A percentile compares a stretch with the other conserved stretches of the same genome.
Evolutionary conservation across 2,888 invertebrate genomes (phyloP).

Genomic region (Eristalinus aeneus): DNA sequence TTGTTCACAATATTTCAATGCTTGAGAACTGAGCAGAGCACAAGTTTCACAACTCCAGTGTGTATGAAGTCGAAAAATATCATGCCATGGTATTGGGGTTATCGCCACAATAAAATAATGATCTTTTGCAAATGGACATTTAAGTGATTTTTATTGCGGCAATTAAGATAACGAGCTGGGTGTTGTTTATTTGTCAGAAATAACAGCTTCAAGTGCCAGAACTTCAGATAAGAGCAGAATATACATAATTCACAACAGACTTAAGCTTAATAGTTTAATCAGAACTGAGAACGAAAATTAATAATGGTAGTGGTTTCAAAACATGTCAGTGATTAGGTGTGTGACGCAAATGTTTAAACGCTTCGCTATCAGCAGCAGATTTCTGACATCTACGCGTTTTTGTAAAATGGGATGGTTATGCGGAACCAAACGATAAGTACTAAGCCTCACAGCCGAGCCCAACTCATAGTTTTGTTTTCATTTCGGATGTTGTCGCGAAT

Average conservation of each 20-base stretch:
- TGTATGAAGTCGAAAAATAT: neutral
- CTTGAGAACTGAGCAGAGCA: neutral
- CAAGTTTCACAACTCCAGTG: neutral
- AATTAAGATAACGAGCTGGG: slow-evolving; percentile 59
- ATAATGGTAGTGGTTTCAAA: slow-evolving; percentile 40
- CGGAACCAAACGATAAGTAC: neutral
- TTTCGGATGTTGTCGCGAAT: too few species aligned
- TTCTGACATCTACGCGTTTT: neutral
- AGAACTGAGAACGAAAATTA: slow-evolving; percentile 36
- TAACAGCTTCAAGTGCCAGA: neutral
- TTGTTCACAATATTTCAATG: neutral
- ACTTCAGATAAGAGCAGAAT: neutral
- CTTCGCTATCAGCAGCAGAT: slow-evolving; percentile 10
- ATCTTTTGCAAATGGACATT: slow-evolving; percentile 65
- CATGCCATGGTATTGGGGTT: slow-evolving; percentile 37
- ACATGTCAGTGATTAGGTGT: slow-evolving; percentile 36
- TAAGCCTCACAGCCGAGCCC: too few species aligned
- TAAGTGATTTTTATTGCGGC: slow-evolving; percentile 64
- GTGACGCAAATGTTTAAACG: neutral
- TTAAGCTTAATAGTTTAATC: slow-evolving; percentile 12
- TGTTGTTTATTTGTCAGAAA: slow-evolving; percentile 31
- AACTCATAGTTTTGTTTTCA: too few species aligned
- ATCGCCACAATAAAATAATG: slow-evolving; percentile 64
- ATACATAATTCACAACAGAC: neutral
- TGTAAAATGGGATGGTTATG: neutral